Evolutionary conservation across 2,888 invertebrate genomes (phyloP).

Genomic region (Lymantria monacha): DNA sequence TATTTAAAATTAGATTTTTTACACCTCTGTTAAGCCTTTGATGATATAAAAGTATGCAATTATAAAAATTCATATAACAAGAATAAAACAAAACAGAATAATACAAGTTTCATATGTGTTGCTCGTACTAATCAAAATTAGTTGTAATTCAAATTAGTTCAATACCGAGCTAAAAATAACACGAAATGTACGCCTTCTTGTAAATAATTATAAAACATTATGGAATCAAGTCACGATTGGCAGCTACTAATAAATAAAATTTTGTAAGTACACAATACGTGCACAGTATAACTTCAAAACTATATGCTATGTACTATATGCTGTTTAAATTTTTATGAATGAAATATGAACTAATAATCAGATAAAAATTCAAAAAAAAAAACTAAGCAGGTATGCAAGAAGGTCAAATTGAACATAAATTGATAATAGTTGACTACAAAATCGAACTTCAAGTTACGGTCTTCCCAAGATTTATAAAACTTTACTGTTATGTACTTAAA

Average conservation of each 20-base stretch:
- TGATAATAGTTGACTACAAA: constrained; percentile 6
- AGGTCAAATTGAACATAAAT: constrained; percentile 30
- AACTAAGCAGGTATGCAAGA: constrained; percentile 18
- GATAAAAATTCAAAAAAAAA: constrained; percentile 12
- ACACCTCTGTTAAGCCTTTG: too few species aligned
- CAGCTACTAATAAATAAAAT: background rate
- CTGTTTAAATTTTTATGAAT: constrained; percentile 27
- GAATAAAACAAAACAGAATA: too few species aligned
- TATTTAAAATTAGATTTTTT: too few species aligned
- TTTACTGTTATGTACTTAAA: constrained; percentile 34
- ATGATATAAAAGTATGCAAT: too few species aligned
- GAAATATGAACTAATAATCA: constrained; percentile 16
- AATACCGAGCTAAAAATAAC: too few species aligned
- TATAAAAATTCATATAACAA: too few species aligned
- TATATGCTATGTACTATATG: too few species aligned
- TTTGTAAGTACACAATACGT: background rate
- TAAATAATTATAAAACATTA: background rate
- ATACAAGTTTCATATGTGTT: too few species aligned
- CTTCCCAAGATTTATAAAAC: constrained; percentile 15
- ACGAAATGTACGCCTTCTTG: too few species aligned
- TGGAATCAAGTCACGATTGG: background rate
- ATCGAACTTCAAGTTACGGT: constrained; percentile 18
- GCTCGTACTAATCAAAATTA: too few species aligned
- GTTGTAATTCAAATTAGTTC: too few species aligned
- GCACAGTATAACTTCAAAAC: constrained; percentile 7